Base-by-base conservation (phyloP, 1,140 invertebrate species). In the Mesaphorura yosii region DNA sequence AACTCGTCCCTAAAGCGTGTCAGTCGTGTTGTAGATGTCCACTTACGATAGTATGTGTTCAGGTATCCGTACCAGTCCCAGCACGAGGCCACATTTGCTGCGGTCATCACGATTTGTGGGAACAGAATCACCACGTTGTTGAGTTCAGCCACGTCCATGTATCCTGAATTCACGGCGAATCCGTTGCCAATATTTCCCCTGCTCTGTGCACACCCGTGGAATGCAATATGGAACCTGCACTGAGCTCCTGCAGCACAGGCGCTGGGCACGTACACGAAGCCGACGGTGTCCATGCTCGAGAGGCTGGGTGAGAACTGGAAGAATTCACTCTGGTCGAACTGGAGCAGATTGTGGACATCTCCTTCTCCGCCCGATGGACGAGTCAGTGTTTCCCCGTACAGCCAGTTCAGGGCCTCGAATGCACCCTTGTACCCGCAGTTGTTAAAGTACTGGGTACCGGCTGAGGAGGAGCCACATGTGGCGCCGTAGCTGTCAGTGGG, bases 71-170 rank as follows among this genome's bases (percentile, higher is more conserved):
- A 73, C 70, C 70, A 72, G 47, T 73, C 70, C 68, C 68, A 73
- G 58, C 71, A 73, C 3, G 67, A 67, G 12, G 66, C 58, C 15
- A 65, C 66, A 51, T 73, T 73, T 12, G 45, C 3, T 14, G 52
- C n/a, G 27, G 51, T 57, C 0, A 28, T 28, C 15, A 61, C 57
- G 6, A 63, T 66, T 63, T 73, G 70, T 22, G 70, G 70, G 63
- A 71, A 72, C 2, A 73, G 57, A 7, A 72, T 64, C 50, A 73
- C 68, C 55, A 72, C 69, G 60, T 71, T 66, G 53, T 73, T 73
- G 27, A 67, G 48, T 50, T 73, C 71, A 12, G 67, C 70, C 6
- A 70, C 69, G 55, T 72, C 70, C 44, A 71, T 65, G 51, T 70
- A 72, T 2, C 70, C 71, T 6, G 64, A 60, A 37, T 69, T 66